These are phyloP conservation scores for Anarsia innoxiella DNA, from an alignment of 2,888 invertebrate species.

Conservation along the genomic window DNA sequence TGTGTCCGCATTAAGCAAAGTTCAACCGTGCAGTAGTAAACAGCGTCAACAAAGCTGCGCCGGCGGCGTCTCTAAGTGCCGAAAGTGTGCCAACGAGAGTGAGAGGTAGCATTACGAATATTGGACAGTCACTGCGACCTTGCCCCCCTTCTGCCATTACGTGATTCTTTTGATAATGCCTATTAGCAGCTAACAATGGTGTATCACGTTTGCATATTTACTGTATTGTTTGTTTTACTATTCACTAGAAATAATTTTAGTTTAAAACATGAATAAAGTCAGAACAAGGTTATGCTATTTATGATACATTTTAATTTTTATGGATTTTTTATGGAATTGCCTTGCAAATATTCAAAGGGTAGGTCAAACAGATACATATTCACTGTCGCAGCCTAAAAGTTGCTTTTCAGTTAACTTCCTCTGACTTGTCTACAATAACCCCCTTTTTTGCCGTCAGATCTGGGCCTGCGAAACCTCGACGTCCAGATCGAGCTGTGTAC, in stretches of 20 bases:
- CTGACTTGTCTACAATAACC: too few species aligned
- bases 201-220: constrained; percentile 3
- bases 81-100: constrained; percentile 57
- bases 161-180: constrained; percentile 17
- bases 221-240: constrained; percentile 11
- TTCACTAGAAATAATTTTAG: too few species aligned
- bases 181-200: constrained; percentile 4
- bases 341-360: too few species aligned
- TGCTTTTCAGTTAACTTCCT: too few species aligned
- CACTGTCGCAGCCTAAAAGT: too few species aligned
- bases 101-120: constrained; percentile 30
- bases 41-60: constrained; percentile 1
- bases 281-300: too few species aligned
- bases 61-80: constrained; percentile 8
- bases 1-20: too few species aligned
- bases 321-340: too few species aligned
- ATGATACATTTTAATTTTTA: too few species aligned
- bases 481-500: constrained; percentile 87
- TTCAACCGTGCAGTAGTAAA: background rate
- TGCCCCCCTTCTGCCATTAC: constrained; percentile 35
- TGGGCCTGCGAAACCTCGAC: constrained; percentile 65
- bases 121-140: constrained; percentile 44
- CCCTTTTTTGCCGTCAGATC: constrained; percentile 49
- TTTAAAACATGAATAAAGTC: too few species aligned
- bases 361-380: too few species aligned